These are phyloP conservation scores for Struthio camelus DNA, from an alignment of 2,113 vertebrate species.

Conservation along the genomic window DNA sequence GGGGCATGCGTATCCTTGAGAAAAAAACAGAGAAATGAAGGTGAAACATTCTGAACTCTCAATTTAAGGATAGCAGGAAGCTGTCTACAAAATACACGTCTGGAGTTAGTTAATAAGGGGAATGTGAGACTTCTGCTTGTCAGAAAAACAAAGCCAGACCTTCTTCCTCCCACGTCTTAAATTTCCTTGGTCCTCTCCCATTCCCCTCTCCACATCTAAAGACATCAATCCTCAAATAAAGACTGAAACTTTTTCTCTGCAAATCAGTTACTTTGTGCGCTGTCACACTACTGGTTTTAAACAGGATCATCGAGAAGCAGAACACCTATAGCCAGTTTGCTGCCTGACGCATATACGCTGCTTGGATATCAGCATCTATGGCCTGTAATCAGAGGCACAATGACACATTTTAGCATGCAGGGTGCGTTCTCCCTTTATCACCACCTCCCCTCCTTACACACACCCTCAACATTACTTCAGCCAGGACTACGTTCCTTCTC, in stretches of 20 bases:
- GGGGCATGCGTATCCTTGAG: neutral
- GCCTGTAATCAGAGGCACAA: neutral
- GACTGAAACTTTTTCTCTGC: neutral
- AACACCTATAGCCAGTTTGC: neutral
- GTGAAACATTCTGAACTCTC: neutral
- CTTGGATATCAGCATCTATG: neutral
- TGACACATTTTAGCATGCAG: neutral
- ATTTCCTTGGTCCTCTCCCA: neutral
- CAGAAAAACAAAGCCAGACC: neutral
- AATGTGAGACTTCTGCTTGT: neutral
- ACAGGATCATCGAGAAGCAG: neutral
- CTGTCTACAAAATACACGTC: neutral
- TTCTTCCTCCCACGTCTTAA: neutral
- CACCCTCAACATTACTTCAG: constrained; percentile 3
- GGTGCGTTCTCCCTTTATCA: neutral
- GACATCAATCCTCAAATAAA: neutral
- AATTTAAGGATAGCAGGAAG: neutral
- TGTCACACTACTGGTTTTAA: neutral
- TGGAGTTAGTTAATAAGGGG: neutral
- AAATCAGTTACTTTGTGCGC: neutral
- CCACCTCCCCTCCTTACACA: neutral
- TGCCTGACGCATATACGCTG: neutral
- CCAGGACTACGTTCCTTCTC: neutral
- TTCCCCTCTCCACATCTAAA: neutral
- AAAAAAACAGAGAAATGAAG: neutral